Conservation (phyloP, 2,888 invertebrate species). For the Itoplectis maculator region DNA sequence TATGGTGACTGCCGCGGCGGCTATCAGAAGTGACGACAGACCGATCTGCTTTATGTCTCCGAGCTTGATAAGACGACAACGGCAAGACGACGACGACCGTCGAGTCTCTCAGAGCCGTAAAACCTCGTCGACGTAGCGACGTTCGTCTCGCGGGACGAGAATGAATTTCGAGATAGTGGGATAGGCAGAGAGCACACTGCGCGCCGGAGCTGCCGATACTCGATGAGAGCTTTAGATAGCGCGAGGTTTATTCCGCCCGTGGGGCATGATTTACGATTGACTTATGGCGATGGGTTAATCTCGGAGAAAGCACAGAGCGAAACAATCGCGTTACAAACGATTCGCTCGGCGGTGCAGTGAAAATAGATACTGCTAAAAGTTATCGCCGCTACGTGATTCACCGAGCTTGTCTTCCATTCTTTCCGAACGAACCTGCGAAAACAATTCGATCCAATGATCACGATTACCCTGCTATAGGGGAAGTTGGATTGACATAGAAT, state of each 20-base stretch:
- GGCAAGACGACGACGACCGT: slow-evolving; percentile 24
- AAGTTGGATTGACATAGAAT: background rate
- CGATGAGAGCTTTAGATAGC: background rate
- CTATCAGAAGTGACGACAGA: slow-evolving; percentile 29
- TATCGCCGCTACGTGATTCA: slow-evolving; percentile 45
- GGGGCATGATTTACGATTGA: slow-evolving; percentile 54
- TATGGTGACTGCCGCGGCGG: background rate
- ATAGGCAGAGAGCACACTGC: slow-evolving; percentile 13
- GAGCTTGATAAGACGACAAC: slow-evolving; percentile 23
- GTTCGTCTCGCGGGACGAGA: slow-evolving; percentile 41
- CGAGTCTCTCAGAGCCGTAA: slow-evolving; percentile 59
- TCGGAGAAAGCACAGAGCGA: slow-evolving; percentile 34
- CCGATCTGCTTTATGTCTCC: slow-evolving; percentile 22
- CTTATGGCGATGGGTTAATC: slow-evolving; percentile 56
- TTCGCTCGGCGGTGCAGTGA: background rate
- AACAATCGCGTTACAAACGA: slow-evolving; percentile 29
- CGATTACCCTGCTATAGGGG: background rate
- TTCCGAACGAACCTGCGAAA: background rate
- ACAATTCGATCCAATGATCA: background rate
- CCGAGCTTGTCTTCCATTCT: slow-evolving; percentile 11
- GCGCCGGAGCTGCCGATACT: slow-evolving; percentile 5
- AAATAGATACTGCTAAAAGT: slow-evolving; percentile 38
- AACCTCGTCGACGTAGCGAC: slow-evolving; percentile 44
- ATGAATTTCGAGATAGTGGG: slow-evolving; percentile 55
- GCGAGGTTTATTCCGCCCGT: slow-evolving; percentile 24